Evolutionary conservation across 2,797 vertebrate species (phyloP).

Genomic region (Ctenosaura bakeri): DNA sequence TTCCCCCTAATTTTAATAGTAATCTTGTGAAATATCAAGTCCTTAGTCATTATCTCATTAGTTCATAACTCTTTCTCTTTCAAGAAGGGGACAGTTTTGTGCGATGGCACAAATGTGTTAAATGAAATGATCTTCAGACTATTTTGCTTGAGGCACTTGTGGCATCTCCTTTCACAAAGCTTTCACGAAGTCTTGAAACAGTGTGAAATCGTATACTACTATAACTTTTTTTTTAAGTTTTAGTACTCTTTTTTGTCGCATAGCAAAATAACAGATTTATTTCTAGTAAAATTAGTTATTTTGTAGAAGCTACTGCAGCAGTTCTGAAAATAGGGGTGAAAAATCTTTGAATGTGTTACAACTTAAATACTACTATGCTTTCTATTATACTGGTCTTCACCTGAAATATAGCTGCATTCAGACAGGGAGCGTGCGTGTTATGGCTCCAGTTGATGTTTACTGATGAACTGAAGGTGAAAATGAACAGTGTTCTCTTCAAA

Average conservation of each 20-base stretch:
- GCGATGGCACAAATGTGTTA: conserved; percentile 21
- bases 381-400: neutral
- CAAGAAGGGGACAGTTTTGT: neutral
- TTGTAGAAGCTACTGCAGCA: neutral
- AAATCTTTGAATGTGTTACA: neutral
- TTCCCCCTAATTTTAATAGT: neutral
- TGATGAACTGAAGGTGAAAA: neutral
- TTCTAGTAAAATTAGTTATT: neutral
- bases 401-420: neutral
- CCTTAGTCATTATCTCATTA: conserved; percentile 13
- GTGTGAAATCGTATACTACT: neutral
- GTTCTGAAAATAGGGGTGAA: neutral
- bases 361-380: neutral
- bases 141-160: neutral
- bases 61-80: conserved; percentile 9
- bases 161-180: neutral
- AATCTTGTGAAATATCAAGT: neutral
- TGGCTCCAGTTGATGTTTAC: neutral
- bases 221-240: neutral
- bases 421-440: too few species aligned
- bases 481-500: too few species aligned
- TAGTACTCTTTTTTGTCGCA: neutral
- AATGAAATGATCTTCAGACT: conserved; percentile 16
- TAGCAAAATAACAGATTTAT: neutral
- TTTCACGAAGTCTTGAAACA: neutral